A percentile compares a stretch with the other conserved stretches of the same genome.
Conservation (phyloP, 2,888 invertebrate species). For the Ommatoiulus sabulosus region DNA sequence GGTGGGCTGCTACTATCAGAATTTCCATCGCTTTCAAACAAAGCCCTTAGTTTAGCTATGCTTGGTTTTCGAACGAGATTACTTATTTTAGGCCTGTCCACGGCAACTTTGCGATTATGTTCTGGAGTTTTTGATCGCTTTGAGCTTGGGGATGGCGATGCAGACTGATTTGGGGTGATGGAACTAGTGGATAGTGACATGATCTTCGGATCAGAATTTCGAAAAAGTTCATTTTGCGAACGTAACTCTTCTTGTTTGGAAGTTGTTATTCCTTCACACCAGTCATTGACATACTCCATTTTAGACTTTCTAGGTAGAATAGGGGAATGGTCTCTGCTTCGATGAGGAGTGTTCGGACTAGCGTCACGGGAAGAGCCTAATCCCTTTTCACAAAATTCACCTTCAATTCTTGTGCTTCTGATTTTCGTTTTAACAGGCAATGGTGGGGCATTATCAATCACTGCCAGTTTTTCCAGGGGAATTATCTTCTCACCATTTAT, state of each 20-base stretch:
- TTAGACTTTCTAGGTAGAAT: conserved; percentile 27
- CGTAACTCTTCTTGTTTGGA: not conserved
- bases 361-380: not conserved
- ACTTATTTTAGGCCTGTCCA: conserved; percentile 45
- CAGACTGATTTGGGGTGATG: not conserved
- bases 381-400: not conserved
- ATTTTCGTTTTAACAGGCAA: conserved; percentile 53
- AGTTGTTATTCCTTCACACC: conserved; percentile 53
- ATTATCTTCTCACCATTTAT: not conserved
- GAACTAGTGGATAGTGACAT: not conserved
- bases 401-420: not conserved
- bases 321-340: conserved; percentile 26
- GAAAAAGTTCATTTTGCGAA: conserved; percentile 17
- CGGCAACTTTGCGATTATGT: not conserved
- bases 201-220: not conserved
- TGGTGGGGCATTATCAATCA: conserved; percentile 33
- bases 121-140: conserved; percentile 29
- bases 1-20: conserved; percentile 52
- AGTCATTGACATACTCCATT: conserved; percentile 57
- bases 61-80: conserved; percentile 64
- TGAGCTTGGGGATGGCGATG: conserved; percentile 42
- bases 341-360: not conserved
- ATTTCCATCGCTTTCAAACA: conserved; percentile 64
- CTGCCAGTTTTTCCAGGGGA: not conserved
- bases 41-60: conserved; percentile 66